A percentile compares a stretch with the other conserved stretches of the same genome.
phyloP scores from a whole-genome alignment of 2,888 invertebrate species.

The Volucella zonaria region DNA sequence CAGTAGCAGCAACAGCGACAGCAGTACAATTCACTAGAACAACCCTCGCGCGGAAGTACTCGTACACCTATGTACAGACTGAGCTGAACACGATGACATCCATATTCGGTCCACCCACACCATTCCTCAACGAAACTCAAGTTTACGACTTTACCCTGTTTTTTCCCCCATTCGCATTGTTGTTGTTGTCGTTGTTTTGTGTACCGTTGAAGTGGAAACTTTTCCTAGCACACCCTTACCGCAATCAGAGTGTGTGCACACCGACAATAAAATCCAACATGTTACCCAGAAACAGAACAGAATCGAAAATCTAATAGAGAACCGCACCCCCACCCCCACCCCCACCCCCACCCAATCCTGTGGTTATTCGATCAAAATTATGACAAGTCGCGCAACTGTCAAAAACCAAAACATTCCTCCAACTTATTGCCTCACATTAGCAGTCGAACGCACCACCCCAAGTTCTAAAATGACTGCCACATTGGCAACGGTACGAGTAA shows the following conservation, averaged over 20 bases:
- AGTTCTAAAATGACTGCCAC: too few species aligned
- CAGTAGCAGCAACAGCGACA: not conserved
- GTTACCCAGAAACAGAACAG: conserved; percentile 69
- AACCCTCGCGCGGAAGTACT: conserved; percentile 63
- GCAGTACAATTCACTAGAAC: conserved; percentile 19
- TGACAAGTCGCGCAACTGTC: conserved; percentile 74
- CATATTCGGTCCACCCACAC: conserved; percentile 56
- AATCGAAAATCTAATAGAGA: conserved; percentile 32
- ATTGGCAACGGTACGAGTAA: too few species aligned
- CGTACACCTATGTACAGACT: conserved; percentile 45
- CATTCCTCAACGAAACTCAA: conserved; percentile 40
- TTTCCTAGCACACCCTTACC: conserved; percentile 58
- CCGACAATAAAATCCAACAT: conserved; percentile 74
- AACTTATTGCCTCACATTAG: conserved; percentile 70
- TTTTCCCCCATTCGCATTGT: conserved; percentile 1
- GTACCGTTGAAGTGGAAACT: conserved; percentile 62
- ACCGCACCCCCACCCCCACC: too few species aligned
- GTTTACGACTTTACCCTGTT: conserved; percentile 66
- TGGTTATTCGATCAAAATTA: conserved; percentile 73
- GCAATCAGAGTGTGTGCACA: conserved; percentile 72
- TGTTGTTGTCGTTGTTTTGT: conserved; percentile 29
- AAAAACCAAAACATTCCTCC: conserved; percentile 70
- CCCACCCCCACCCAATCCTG: conserved; percentile 26
- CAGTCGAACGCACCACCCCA: conserved; percentile 57
- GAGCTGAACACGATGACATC: conserved; percentile 64